A percentile compares a stretch with the other conserved stretches of the same genome.
Conservation (phyloP, 2,888 invertebrate species). For the Pseudanteris insignis region DNA sequence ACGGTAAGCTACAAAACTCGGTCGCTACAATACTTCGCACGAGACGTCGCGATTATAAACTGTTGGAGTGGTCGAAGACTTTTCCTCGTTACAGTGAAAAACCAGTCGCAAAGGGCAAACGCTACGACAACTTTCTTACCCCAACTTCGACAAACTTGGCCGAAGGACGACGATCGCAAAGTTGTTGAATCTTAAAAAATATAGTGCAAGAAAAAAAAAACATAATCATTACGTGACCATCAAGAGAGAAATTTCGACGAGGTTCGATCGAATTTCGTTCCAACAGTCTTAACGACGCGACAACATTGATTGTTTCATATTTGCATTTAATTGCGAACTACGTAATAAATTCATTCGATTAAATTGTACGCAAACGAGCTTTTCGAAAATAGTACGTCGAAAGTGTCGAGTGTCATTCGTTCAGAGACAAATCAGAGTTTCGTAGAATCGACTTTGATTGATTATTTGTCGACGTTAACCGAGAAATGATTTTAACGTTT, state of each 20-base stretch:
- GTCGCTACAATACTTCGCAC: too few relatives aligned
- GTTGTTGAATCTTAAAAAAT: too few relatives aligned
- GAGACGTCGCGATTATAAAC: conserved; percentile 9
- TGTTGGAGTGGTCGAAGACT: conserved; percentile 12
- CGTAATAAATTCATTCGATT: conserved; percentile 4
- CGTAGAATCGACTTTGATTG: too few relatives aligned
- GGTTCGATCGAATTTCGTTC: conserved; percentile 5
- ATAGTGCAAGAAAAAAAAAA: not conserved
- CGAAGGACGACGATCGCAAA: not conserved
- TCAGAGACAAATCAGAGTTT: conserved; percentile 22
- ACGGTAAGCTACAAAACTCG: too few relatives aligned
- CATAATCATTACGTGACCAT: not conserved
- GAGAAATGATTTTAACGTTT: too few relatives aligned
- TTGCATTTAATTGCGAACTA: not conserved
- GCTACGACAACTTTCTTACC: not conserved
- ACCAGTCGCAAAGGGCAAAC: not conserved
- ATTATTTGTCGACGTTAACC: too few relatives aligned
- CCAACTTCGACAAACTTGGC: not conserved
- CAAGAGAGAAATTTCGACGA: not conserved
- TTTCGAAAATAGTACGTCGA: conserved; percentile 25
- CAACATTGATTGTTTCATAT: not conserved
- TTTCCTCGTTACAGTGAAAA: not conserved
- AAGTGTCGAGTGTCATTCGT: conserved; percentile 7
- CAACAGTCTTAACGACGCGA: conserved; percentile 3
- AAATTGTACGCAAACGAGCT: conserved; percentile 18